phyloP scores from a whole-genome alignment of 2,797 vertebrate species.

The Anguilla obscura region DNA sequence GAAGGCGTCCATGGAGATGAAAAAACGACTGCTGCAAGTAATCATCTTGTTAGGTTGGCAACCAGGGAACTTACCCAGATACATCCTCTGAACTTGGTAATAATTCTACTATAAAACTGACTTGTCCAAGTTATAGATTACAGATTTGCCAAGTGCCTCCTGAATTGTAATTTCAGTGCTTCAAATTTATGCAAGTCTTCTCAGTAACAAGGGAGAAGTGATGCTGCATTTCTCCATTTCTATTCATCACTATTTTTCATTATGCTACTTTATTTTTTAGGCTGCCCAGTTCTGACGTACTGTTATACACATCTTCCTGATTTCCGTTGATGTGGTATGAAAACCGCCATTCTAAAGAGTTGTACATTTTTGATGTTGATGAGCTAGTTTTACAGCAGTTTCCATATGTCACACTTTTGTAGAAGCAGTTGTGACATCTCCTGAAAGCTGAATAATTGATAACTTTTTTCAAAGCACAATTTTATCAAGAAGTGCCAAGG shows the following conservation, averaged over 20 bases:
- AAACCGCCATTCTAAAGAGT: background rate
- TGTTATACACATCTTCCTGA: background rate
- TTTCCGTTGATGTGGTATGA: background rate
- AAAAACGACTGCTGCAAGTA: too few relatives aligned
- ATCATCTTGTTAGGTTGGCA: too few relatives aligned
- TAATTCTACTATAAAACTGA: background rate
- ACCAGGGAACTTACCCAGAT: too few relatives aligned
- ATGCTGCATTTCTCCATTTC: background rate
- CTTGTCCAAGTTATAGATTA: background rate
- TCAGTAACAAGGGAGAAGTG: background rate
- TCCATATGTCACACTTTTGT: background rate
- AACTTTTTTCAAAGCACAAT: background rate
- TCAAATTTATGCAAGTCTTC: background rate
- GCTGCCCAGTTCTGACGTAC: background rate
- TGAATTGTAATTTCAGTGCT: background rate
- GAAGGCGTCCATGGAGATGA: background rate
- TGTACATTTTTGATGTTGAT: background rate
- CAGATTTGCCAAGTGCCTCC: background rate
- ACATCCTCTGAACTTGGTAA: background rate
- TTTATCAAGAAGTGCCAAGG: background rate
- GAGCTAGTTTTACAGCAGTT: background rate
- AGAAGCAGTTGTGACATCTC: background rate
- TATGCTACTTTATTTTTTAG: background rate
- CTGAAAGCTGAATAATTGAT: background rate
- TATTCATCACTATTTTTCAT: background rate